Conservation (phyloP, 1,140 invertebrate genomes). For the Drosophila kikkawai region DNA sequence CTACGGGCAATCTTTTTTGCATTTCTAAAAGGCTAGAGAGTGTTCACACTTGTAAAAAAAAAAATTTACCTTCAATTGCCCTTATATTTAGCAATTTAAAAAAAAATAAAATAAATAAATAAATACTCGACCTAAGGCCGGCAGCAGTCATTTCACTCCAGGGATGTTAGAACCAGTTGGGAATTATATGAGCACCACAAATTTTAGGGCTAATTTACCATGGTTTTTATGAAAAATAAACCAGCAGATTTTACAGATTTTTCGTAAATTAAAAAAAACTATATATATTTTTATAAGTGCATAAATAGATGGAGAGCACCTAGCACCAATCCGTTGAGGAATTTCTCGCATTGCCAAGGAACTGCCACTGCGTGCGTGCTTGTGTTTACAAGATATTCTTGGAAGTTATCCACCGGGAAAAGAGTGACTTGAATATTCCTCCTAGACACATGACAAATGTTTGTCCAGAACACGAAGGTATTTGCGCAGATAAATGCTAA, state of each 20-base stretch:
- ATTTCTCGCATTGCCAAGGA: slow-evolving; percentile 39
- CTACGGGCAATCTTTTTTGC: slow-evolving; percentile 23
- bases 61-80: no score
- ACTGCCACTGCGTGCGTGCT: slow-evolving; percentile 27
- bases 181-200: no score
- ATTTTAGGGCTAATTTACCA: no score
- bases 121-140: no score
- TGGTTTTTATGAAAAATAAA: no score
- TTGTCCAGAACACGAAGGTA: slow-evolving; percentile 28
- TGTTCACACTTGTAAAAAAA: background rate
- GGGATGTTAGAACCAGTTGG: no score
- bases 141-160: no score
- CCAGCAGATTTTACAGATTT: no score
- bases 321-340: slow-evolving; percentile 29
- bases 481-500: slow-evolving; percentile 37
- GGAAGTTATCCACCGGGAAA: slow-evolving; percentile 38
- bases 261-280: no score
- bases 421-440: slow-evolving; percentile 41
- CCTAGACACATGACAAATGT: slow-evolving; percentile 51
- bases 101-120: no score
- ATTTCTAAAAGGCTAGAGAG: slow-evolving; percentile 34
- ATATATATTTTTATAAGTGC: background rate
- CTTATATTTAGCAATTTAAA: no score
- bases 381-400: slow-evolving; percentile 49
- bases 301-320: slow-evolving; percentile 24